These are phyloP conservation scores for Lasiommata megera DNA, from an alignment of 2,888 invertebrate species.

Conservation along the genomic window DNA sequence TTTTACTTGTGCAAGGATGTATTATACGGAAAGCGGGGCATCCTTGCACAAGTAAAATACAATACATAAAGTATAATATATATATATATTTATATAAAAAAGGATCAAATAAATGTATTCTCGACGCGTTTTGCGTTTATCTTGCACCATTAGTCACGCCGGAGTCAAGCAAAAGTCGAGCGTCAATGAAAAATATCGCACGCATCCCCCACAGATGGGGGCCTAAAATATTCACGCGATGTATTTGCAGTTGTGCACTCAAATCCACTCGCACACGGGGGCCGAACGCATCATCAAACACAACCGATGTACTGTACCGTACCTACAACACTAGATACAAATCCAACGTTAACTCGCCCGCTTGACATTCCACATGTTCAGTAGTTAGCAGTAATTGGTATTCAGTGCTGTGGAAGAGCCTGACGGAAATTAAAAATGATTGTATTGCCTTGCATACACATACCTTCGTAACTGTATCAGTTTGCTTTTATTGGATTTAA, in stretches of 20 bases:
- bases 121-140: too few species aligned
- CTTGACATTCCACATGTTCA: constrained; percentile 60
- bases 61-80: too few species aligned
- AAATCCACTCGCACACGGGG: constrained; percentile 1
- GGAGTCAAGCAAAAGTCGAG: too few species aligned
- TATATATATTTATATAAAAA: too few species aligned
- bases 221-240: constrained; percentile 6
- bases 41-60: too few species aligned
- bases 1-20: too few species aligned
- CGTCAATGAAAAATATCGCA: not conserved
- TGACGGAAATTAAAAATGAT: constrained; percentile 71
- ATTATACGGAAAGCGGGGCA: too few species aligned
- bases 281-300: constrained; percentile 8
- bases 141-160: too few species aligned
- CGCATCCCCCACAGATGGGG: not conserved
- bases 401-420: constrained; percentile 62
- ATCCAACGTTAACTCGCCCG: constrained; percentile 46
- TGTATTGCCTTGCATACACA: constrained; percentile 53
- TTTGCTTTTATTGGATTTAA: constrained; percentile 35
- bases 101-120: too few species aligned
- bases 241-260: constrained; percentile 6
- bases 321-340: constrained; percentile 34
- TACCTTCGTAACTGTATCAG: constrained; percentile 33
- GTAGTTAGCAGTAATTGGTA: constrained; percentile 70
- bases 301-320: not conserved